These are phyloP conservation scores for Sinocyclocheilus maitianheensis DNA, from an alignment of 2,113 vertebrate genomes.

Conservation along the genomic window DNA sequence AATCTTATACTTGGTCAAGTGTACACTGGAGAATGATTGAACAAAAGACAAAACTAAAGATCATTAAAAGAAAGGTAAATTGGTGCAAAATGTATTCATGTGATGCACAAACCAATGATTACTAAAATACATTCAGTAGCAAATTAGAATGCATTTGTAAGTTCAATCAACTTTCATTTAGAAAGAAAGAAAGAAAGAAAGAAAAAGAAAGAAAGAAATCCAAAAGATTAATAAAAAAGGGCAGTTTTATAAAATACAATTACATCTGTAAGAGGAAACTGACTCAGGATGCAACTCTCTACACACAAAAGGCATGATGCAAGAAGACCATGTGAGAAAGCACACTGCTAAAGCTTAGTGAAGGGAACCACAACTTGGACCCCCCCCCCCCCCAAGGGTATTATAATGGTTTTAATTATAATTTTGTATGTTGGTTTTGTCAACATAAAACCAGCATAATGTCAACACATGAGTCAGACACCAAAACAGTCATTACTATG, in stretches of 20 bases:
- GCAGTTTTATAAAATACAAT: neutral
- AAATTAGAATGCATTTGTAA: neutral
- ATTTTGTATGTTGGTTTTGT: no score
- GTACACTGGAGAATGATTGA: neutral
- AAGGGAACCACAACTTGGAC: neutral
- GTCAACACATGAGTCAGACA: no score
- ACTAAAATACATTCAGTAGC: neutral
- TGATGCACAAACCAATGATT: neutral
- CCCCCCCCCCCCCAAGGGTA: no score
- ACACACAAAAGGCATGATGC: neutral
- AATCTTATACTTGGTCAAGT: neutral
- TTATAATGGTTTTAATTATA: neutral
- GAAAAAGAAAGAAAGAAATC: neutral
- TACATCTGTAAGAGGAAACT: neutral
- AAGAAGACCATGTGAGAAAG: neutral
- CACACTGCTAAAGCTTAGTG: neutral
- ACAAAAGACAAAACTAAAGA: neutral
- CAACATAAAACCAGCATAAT: no score
- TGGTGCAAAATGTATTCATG: neutral
- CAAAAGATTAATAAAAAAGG: neutral
- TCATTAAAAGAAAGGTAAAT: neutral
- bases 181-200: no score
- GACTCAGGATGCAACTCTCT: neutral
- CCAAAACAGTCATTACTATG: no score
- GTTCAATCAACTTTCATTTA: neutral